phyloP scores from a whole-genome alignment of 2,888 invertebrate species.

The Oscheius sp. region DNA sequence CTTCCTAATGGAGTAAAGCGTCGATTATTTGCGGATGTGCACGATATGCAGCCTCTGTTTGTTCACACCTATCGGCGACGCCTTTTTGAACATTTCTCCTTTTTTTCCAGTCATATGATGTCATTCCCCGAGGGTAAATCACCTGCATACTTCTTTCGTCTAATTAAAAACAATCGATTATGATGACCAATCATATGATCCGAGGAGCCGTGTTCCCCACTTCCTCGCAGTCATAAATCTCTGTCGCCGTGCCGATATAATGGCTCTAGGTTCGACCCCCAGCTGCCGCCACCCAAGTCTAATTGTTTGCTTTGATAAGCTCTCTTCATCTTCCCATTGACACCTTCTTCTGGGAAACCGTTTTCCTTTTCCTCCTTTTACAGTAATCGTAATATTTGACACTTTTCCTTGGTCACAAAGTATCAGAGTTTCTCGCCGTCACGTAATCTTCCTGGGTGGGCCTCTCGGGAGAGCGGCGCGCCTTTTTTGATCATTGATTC shows the following conservation, averaged over 20 bases:
- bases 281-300: not conserved
- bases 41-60: constrained; percentile 22
- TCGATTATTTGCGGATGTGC: constrained; percentile 27
- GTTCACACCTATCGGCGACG: constrained; percentile 6
- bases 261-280: constrained; percentile 31
- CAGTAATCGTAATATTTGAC: no score
- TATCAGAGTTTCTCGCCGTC: not conserved
- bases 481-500: not conserved
- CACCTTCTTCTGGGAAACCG: not conserved
- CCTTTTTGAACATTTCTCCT: constrained; percentile 2
- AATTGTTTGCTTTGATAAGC: constrained; percentile 5
- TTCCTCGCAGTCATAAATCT: constrained; percentile 33
- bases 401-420: no score
- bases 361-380: no score
- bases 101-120: not conserved
- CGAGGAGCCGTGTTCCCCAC: constrained; percentile 2
- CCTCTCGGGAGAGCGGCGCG: not conserved
- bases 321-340: not conserved
- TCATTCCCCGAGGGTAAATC: not conserved
- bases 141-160: no score
- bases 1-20: constrained; percentile 18
- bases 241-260: constrained; percentile 30
- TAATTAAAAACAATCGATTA: no score
- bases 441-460: constrained; percentile 17
- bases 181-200: constrained; percentile 22